These are phyloP conservation scores for Camponotus pennsylvanicus DNA, from an alignment of 1,140 invertebrate species.

Conservation along the genomic window DNA sequence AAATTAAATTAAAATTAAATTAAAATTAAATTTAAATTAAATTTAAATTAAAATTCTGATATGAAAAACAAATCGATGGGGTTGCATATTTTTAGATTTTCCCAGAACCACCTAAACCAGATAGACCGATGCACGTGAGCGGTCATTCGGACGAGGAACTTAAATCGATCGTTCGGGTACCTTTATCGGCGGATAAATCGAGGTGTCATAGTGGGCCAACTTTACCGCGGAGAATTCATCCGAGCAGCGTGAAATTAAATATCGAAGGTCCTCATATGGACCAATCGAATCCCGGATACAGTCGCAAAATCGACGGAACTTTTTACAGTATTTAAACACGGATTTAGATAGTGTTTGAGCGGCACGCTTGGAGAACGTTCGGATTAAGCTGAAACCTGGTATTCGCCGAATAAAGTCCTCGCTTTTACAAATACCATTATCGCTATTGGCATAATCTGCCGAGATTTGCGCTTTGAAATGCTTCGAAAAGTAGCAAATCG, in stretches of 20 bases:
- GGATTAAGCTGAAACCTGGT: slow-evolving; percentile 62
- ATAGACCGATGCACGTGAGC: slow-evolving; percentile 37
- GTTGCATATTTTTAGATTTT: slow-evolving; percentile 4
- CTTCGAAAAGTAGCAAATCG: slow-evolving; percentile 4
- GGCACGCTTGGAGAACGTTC: slow-evolving; percentile 41
- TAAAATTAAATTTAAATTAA: no score
- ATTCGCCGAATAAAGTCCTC: slow-evolving; percentile 69
- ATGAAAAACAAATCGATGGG: neutral
- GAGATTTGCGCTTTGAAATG: slow-evolving; percentile 44
- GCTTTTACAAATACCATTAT: slow-evolving; percentile 71
- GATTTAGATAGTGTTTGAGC: slow-evolving; percentile 63
- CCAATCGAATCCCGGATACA: slow-evolving; percentile 85
- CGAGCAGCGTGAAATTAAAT: slow-evolving; percentile 84
- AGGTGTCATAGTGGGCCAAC: slow-evolving; percentile 67
- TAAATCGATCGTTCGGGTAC: slow-evolving; percentile 13
- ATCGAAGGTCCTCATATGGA: slow-evolving; percentile 84
- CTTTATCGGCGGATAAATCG: slow-evolving; percentile 16
- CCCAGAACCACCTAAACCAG: slow-evolving; percentile 35
- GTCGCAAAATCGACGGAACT: slow-evolving; percentile 85
- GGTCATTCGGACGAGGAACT: slow-evolving; percentile 47
- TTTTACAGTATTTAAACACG: slow-evolving; percentile 82
- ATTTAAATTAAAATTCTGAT: neutral
- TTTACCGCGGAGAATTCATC: slow-evolving; percentile 80
- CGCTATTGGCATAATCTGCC: slow-evolving; percentile 59
- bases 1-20: no score